Base-by-base conservation (phyloP, 2,888 invertebrate genomes). In the Anticlea derivata region DNA sequence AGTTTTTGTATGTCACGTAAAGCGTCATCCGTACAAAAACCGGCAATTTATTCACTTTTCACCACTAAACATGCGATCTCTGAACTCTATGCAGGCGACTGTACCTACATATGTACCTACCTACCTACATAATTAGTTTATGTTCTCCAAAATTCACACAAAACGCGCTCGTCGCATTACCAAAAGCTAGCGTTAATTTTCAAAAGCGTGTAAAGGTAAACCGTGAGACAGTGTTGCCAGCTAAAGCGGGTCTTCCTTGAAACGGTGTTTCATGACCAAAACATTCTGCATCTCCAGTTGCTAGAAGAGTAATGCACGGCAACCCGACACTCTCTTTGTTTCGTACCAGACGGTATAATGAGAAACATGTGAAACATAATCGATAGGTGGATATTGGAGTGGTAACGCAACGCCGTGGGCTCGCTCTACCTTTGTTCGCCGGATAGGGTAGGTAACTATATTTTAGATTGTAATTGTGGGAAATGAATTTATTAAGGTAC, bases 321-420 rank as follows among this genome's bases (percentile, higher is more conserved):
- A 83, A 88, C 76, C 62, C 69, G 83, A 87, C 56, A 70, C 82
- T 59, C 73, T 75, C 87, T 88, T 88, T 87, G 87, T 87, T 88
- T 85, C 85, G 76, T 74, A 74, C 76, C 82, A 86, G 84, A 86
- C 85, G 83, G 70, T 80, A 83, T 87, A 88, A 87, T 86, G 86
- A 87, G 87, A 85, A 85, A 80, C 85, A 85, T 83, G 83, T 82
- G 87, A 83, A 85, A 83, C 73, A 79, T 78, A 82, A 85, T 82
- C 86, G 84, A 86, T 81, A 78, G 79, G 37, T 52, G 40, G 86
- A 68, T 78, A 86, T 77, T 59, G 72, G 86, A 87, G 80, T 82
- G 60, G 86, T 74, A 84, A 86, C 68, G 67, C 60, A 78, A 87
- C 68, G 68, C 75, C 78, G 64, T 59, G 73, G 74, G 73, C 80